A percentile compares a stretch with the other conserved stretches of the same genome.
phyloP scores from a whole-genome alignment of 2,797 vertebrate species.

The Cryptoprocta ferox region DNA sequence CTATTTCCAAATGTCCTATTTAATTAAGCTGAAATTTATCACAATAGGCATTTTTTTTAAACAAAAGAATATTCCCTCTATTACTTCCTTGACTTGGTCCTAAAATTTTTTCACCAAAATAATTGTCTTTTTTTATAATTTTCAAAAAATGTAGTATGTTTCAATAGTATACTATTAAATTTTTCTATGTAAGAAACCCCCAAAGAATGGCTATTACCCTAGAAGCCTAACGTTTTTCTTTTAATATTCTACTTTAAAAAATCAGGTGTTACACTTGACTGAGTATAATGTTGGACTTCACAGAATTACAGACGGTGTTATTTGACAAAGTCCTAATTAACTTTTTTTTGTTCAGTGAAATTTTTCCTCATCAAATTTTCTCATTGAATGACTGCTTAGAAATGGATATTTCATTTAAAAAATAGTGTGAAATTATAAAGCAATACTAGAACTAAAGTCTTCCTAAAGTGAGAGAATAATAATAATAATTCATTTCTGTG shows the following conservation, averaged over 20 bases:
- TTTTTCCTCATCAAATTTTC: background rate
- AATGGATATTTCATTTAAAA: background rate
- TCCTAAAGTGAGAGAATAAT: background rate
- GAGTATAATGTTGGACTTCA: constrained; percentile 25
- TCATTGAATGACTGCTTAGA: constrained; percentile 44
- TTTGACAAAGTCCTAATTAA: constrained; percentile 39
- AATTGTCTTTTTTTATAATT: constrained; percentile 13
- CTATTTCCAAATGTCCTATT: background rate
- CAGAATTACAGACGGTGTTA: constrained; percentile 30
- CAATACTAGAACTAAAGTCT: background rate
- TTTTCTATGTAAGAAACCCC: constrained; percentile 24
- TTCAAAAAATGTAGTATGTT: constrained; percentile 32
- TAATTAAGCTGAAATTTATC: constrained; percentile 13
- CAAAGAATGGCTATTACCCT: background rate
- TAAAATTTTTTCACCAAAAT: constrained; percentile 33
- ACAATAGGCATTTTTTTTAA: constrained; percentile 11
- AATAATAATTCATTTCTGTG: constrained; percentile 18
- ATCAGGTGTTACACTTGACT: constrained; percentile 14
- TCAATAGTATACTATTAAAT: background rate
- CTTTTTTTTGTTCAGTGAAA: background rate
- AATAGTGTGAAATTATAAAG: background rate
- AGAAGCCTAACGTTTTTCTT: background rate
- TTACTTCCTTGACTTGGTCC: constrained; percentile 6
- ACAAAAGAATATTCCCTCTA: background rate
- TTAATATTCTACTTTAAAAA: constrained; percentile 36